Evolutionary conservation across 2,888 invertebrate species (phyloP).

Genomic region (Apodemia duryi): DNA sequence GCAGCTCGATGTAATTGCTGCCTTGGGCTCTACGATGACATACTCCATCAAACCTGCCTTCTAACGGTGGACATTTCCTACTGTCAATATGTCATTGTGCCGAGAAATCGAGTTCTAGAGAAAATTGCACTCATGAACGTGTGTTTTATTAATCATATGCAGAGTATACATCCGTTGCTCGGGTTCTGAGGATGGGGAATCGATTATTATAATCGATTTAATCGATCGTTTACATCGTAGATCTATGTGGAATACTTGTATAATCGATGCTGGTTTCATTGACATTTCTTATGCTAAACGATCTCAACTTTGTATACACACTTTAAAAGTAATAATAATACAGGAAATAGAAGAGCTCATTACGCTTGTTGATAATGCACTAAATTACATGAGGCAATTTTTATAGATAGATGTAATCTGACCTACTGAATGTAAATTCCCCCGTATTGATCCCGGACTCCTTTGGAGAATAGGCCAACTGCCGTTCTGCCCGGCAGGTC

Average conservation of each 20-base stretch:
- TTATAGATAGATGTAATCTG: no score
- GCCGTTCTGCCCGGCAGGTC: no score
- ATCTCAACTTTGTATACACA: background rate
- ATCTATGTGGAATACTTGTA: slow-evolving; percentile 8
- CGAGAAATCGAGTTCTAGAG: slow-evolving; percentile 57
- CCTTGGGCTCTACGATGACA: slow-evolving; percentile 63
- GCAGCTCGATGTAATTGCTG: slow-evolving; percentile 54
- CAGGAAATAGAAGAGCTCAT: no score
- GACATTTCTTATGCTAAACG: background rate
- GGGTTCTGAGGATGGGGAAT: slow-evolving; percentile 48
- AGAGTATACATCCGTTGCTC: slow-evolving; percentile 51
- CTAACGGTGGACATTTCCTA: slow-evolving; percentile 37
- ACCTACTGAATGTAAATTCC: no score
- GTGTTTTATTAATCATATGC: slow-evolving; percentile 60
- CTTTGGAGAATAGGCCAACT: no score
- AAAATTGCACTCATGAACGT: slow-evolving; percentile 64
- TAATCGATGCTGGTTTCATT: slow-evolving; percentile 7
- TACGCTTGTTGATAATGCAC: no score
- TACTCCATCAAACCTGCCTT: slow-evolving; percentile 59
- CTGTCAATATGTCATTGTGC: slow-evolving; percentile 68
- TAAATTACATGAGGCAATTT: no score
- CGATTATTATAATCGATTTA: slow-evolving; percentile 57
- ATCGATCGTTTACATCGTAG: slow-evolving; percentile 20
- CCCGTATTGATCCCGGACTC: no score
- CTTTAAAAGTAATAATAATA: background rate